Evolutionary conservation across 2,888 invertebrate species (phyloP), one percentile per base, ranked within the genome.

Genomic region (Cantharis nigra): DNA sequence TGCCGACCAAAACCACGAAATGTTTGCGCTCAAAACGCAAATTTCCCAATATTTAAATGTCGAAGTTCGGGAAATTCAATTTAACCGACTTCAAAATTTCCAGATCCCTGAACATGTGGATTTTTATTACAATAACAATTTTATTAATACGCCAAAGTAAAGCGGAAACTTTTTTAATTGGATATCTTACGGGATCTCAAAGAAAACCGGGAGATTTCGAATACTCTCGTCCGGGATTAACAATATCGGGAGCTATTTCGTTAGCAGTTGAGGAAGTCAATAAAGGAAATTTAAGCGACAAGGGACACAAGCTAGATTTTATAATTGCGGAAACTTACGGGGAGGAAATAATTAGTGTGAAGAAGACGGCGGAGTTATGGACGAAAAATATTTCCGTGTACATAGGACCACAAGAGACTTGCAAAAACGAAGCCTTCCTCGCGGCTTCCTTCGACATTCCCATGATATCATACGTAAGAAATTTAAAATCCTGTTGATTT

Each of bases 381-480:
- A 94, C 93, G 70, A 90, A 92, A 81, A 95, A 97, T 85, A 93
- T 98, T 73, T 94, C 95, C 2, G 97, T 93, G 49, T 97, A 96
- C 87, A 95, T 98, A 82, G 98, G 97, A 0, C 96, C 96, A 0
- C 95, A 96, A 86, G 96, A 96, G 87, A 96, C 97, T 0, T 97
- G 98, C 87, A 93, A 96, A 18, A 97, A 97, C 88, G 98, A 98
- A 89, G 98, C 96, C 0, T 92, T 95, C 82, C 95, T 98, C 93
- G 97, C 98, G 0, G 95, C 97, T 1, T 95, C 97, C 64, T 97
- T 98, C 89, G 97, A 98, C 88, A 90, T 97, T 70, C 97, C 97
- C 5, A 98, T 98, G 98, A 95, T 98, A 86, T 98, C 98, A 82
- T 98, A 98, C 87, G 98, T 98, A 89, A 94, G 96, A 94, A 71